Base-by-base conservation (phyloP, 2,888 invertebrate genomes). In the Callinectes sapidus region DNA sequence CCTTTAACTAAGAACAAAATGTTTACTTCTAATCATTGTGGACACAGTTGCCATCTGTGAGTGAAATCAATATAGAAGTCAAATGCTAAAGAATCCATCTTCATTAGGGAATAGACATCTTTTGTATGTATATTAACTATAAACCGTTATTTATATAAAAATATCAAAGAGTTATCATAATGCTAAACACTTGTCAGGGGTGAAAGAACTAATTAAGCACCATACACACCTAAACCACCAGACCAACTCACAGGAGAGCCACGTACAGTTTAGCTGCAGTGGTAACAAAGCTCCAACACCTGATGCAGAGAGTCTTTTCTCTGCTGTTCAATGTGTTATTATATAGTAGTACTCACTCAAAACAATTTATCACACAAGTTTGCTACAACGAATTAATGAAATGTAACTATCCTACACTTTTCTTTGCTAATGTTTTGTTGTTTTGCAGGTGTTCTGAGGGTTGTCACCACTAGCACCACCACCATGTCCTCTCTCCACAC, bases 101-200 rank as follows among this genome's bases (percentile, higher is more conserved):
- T 81, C 81, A 71, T 71, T 71, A 81, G 81, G 81, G 81, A 81
- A 81, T 81, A 81, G 81, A 81, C 81, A 81, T 81, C 81, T 81
- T 35, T 81, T 81, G 81, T 35, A 81, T 81, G 81, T 35, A 81
- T 81, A 81, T 81, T 35, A 35, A 81, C 81, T 81, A 81, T 81
- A 81, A 81, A 81, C 81, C n/a, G 81, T 81, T 81, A 81, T 81
- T 81, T 81, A 81, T 81, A 81, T 81, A 81, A 81, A 81, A 81
- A 81, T 81, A 81, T 81, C 81, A 81, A 81, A 81, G 81, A 81
- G 81, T 81, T 81, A 81, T 81, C 81, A 81, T 81, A 81, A 81
- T 81, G 81, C 81, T 81, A 81, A 81, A 81, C 81, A 81, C 81
- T 81, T 35, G 81, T 81, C 81, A 81, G 35, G 81, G 81, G 81